Evolutionary conservation across 2,797 vertebrate species (phyloP).

Genomic region (Anisognathus igniventris): DNA sequence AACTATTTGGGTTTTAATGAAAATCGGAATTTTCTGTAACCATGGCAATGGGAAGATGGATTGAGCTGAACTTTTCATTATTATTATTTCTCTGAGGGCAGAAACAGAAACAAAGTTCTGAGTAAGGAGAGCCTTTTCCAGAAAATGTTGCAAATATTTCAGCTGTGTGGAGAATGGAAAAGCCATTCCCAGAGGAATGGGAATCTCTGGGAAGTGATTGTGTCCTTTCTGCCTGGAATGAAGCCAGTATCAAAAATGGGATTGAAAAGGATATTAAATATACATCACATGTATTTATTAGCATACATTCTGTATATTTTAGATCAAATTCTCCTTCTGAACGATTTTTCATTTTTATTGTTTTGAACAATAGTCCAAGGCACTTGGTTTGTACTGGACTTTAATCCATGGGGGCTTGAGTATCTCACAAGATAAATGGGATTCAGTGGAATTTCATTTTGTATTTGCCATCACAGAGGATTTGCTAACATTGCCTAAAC

Average conservation of each 20-base stretch:
- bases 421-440: background rate
- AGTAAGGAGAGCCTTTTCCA: background rate
- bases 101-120: background rate
- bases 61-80: background rate
- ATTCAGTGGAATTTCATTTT: background rate
- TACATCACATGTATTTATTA: background rate
- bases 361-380: background rate
- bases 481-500: background rate
- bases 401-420: background rate
- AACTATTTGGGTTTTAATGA: background rate
- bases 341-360: background rate
- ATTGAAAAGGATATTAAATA: background rate
- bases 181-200: background rate
- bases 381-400: background rate
- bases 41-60: background rate
- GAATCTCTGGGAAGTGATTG: background rate
- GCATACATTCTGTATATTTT: background rate
- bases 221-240: background rate
- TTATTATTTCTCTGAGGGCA: background rate
- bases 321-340: background rate
- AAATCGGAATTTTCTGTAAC: background rate
- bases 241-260: background rate
- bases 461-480: background rate
- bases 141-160: background rate
- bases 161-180: background rate